Evolutionary conservation across 2,888 invertebrate genomes (phyloP).

Genomic region (Anorthoa munda): DNA sequence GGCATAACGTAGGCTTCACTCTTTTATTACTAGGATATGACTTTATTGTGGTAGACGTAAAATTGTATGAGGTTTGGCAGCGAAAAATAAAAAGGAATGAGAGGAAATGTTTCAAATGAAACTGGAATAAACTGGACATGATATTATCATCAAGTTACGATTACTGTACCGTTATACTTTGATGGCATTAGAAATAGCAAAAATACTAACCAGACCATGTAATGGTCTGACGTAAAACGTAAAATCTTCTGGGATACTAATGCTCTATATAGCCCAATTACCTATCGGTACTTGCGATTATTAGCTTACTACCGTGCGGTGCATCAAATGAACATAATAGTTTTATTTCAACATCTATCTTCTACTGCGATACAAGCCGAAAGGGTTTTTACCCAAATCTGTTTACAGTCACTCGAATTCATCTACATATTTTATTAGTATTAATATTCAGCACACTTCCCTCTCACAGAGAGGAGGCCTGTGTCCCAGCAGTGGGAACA

Average conservation of each 20-base stretch:
- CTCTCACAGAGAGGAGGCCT: no score
- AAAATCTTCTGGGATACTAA: no score
- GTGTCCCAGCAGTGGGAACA: no score
- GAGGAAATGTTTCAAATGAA: slow-evolving; percentile 8
- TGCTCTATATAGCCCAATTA: no score
- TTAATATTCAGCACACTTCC: no score
- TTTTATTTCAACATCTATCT: no score
- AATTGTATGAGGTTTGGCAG: slow-evolving; percentile 21
- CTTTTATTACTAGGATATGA: slow-evolving; percentile 43
- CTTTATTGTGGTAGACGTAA: slow-evolving; percentile 25
- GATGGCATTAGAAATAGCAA: background rate
- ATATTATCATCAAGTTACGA: background rate
- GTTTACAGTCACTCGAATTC: background rate
- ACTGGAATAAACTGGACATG: background rate
- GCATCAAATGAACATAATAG: no score
- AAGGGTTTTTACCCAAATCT: background rate
- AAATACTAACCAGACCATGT: background rate
- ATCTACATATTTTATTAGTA: background rate
- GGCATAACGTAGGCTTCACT: slow-evolving; percentile 24
- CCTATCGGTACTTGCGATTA: no score
- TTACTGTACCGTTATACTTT: background rate
- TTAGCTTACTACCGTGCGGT: no score
- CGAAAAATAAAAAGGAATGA: slow-evolving; percentile 17
- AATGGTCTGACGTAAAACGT: no score
- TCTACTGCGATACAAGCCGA: background rate